Conservation (phyloP, 2,888 invertebrate species). For the Spisula solida region DNA sequence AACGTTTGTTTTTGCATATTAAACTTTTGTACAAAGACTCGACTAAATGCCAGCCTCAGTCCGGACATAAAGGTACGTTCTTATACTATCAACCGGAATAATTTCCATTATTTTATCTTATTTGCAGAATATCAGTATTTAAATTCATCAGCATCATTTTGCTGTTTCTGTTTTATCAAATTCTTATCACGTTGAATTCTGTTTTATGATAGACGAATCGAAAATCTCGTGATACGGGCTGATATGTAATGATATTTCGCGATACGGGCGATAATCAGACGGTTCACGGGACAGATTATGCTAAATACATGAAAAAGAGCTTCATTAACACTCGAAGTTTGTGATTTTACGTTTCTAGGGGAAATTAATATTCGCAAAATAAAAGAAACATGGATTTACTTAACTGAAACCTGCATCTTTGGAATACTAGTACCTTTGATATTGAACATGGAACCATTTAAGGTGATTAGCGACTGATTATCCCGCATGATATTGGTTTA, state of each 20-base stretch:
- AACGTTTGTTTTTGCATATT: conserved; percentile 44
- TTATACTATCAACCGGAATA: conserved; percentile 46
- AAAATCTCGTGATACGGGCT: conserved; percentile 50
- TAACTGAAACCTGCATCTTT: too few relatives aligned
- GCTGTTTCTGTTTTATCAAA: conserved; percentile 49
- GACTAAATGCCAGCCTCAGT: conserved; percentile 11
- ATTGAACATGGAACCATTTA: too few relatives aligned
- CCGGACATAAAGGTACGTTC: conserved; percentile 42
- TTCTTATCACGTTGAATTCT: conserved; percentile 56
- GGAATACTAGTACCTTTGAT: too few relatives aligned
- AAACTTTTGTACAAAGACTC: conserved; percentile 30
- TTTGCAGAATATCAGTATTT: conserved; percentile 47
- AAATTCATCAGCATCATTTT: conserved; percentile 47
- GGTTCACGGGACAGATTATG: conserved; percentile 35
- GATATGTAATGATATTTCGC: conserved; percentile 61
- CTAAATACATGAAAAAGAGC: conserved; percentile 34
- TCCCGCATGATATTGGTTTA: too few relatives aligned
- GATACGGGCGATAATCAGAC: conserved; percentile 36
- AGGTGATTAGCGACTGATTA: too few relatives aligned
- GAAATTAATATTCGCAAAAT: conserved; percentile 35
- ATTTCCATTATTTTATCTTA: conserved; percentile 39
- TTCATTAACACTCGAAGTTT: conserved; percentile 47
- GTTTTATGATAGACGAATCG: conserved; percentile 56
- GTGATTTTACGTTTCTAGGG: conserved; percentile 34
- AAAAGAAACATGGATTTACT: not conserved